Base-by-base conservation (phyloP, 1,140 invertebrate genomes). In the Conus betulinus region DNA sequence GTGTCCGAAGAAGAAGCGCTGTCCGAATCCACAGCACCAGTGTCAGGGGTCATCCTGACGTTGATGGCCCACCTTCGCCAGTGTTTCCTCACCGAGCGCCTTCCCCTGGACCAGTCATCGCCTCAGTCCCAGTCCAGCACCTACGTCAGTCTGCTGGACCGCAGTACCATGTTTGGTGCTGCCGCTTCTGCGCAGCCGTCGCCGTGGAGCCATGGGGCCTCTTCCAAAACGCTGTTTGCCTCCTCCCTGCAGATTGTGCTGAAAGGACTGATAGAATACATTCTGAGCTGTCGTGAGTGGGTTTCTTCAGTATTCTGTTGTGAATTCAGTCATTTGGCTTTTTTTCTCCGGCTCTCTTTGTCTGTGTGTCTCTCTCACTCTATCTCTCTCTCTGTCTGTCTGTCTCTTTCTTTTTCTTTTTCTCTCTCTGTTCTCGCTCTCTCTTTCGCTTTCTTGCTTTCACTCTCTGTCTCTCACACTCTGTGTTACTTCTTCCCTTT, bases 211-310 rank as follows among this genome's bases (percentile, higher is more conserved):
- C 88, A 90, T 39, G 89, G 89, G 25, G 91, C 90, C n/a, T 91
- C 94, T 4, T 93, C 93, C 25, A 90, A 93, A 23, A 94, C 93
- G 23, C 88, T 92, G 63, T 94, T 95, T 91, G 92, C 93, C 53
- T 94, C 95, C 52, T 95, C 96, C n/a, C 90, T 96, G 8, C 95
- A 96, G 87, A 93, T 96, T 27, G 95, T 96, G n/a, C 92, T 96
- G 15, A 94, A 94, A 85, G 95, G 95, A 25, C 90, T 96, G 11
- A 92, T 96, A 51, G 95, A 96, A 67, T 96, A 96, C 93, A 95
- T 96, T 53, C 89, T 96, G 11, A 94, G 93, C 91, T 95, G 95
- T 82, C 95, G 95, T 96, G 89, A 93, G 93, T 93, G 13, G 8
- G 5, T 10, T 76, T 17, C 39, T 78, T 39, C 17, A 78, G 25